These are phyloP conservation scores for Heliconius melpomene DNA, from an alignment of 1,140 invertebrate genomes.

Conservation along the genomic window DNA sequence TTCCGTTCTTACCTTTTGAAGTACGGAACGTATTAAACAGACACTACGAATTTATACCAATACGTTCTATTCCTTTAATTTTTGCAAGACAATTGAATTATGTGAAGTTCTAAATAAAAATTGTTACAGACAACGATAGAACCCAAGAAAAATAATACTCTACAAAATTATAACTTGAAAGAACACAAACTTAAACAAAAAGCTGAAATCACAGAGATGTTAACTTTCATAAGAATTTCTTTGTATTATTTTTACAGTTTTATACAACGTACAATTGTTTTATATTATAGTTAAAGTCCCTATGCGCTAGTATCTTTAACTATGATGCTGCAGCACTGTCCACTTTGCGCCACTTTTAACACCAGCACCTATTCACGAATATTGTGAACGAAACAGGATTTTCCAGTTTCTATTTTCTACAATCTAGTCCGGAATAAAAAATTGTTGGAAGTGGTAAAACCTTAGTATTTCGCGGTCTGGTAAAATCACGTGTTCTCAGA, in stretches of 20 bases:
- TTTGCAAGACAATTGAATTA: too few relatives aligned
- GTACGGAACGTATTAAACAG: too few relatives aligned
- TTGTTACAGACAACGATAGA: neutral
- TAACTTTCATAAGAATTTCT: neutral
- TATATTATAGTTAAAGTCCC: neutral
- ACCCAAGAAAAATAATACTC: neutral
- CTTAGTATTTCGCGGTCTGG: constrained; percentile 23
- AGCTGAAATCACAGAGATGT: neutral
- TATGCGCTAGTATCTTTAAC: neutral
- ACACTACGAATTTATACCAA: too few relatives aligned
- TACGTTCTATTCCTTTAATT: too few relatives aligned
- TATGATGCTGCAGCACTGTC: neutral
- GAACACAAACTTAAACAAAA: neutral
- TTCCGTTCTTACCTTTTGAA: too few relatives aligned
- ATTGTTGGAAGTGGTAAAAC: constrained; percentile 8
- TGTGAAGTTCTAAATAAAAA: too few relatives aligned
- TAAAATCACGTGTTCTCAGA: constrained; percentile 25
- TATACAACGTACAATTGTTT: neutral
- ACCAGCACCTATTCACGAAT: neutral
- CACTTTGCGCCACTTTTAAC: neutral
- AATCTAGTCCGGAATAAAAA: constrained; percentile 12
- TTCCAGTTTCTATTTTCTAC: neutral
- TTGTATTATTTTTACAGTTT: neutral
- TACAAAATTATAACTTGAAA: neutral
- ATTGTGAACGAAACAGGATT: neutral